Evolutionary conservation across 1,140 invertebrate species (phyloP).

Genomic region (Zaprionus ornatus): DNA sequence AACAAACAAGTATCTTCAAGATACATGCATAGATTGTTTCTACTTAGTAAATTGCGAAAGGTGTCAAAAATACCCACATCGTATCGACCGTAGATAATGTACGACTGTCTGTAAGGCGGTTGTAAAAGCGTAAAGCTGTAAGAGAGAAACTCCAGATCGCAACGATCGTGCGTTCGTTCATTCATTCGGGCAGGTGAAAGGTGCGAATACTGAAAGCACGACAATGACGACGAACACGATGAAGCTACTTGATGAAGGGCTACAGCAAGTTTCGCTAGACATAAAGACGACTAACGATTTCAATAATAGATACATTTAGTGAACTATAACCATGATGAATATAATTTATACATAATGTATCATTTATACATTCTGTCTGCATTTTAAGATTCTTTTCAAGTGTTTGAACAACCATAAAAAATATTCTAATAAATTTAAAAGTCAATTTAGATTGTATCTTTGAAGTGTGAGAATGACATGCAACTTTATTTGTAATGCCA

Average conservation of each 20-base stretch:
- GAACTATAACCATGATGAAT: not conserved
- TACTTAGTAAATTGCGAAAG: constrained; percentile 4
- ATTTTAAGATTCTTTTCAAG: not conserved
- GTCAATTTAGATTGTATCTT: not conserved
- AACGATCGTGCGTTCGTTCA: not conserved
- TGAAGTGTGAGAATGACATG: too few species aligned
- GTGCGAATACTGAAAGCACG: constrained; percentile 20
- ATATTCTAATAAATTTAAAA: not conserved
- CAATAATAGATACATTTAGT: not conserved
- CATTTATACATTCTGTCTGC: too few species aligned
- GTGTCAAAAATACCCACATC: constrained; percentile 20
- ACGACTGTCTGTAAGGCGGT: not conserved
- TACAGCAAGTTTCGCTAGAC: not conserved
- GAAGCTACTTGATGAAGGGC: not conserved
- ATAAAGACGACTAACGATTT: not conserved
- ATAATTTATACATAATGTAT: not conserved
- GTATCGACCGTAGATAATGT: not conserved
- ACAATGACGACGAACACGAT: not conserved
- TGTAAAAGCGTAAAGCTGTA: constrained; percentile 17
- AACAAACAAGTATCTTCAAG: not conserved
- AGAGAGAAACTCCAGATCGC: constrained; percentile 25
- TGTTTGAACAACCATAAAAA: not conserved
- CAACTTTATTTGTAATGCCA: not conserved
- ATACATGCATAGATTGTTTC: constrained; percentile 12
- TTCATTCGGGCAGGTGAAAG: constrained; percentile 37